Conservation (phyloP, 2,888 invertebrate species). For the Orgyia antiqua region DNA sequence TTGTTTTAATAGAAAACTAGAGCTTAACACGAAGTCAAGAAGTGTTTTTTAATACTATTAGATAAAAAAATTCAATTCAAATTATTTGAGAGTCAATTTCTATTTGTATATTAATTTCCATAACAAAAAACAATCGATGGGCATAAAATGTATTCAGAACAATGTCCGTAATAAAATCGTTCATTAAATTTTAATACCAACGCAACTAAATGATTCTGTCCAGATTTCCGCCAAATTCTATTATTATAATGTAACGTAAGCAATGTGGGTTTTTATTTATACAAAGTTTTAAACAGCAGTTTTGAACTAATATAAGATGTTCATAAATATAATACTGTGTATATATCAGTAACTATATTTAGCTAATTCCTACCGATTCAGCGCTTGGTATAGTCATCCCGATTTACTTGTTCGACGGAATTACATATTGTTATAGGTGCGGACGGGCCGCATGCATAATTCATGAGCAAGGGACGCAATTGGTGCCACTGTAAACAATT, state of each 20-base stretch:
- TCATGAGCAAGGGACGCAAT: conserved; percentile 47
- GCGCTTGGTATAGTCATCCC: conserved; percentile 7
- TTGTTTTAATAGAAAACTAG: too few species aligned
- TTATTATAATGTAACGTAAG: conserved; percentile 38
- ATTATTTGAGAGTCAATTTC: too few species aligned
- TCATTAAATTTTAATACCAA: conserved; percentile 35
- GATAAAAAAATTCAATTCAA: too few species aligned
- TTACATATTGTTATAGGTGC: conserved; percentile 11
- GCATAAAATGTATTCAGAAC: conserved; percentile 16
- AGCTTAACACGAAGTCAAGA: too few species aligned
- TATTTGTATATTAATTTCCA: too few species aligned
- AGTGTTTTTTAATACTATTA: too few species aligned
- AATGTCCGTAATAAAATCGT: conserved; percentile 25
- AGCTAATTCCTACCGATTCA: conserved; percentile 10
- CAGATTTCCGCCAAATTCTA: conserved; percentile 41
- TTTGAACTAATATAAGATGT: conserved; percentile 29
- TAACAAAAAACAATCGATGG: not conserved
- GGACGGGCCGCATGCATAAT: conserved; percentile 38
- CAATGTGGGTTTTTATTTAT: conserved; percentile 38
- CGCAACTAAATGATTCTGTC: conserved; percentile 38
- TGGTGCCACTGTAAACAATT: conserved; percentile 50
- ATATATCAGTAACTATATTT: conserved; percentile 16
- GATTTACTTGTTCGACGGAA: conserved; percentile 6
- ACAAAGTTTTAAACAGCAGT: conserved; percentile 31
- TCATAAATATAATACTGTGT: conserved; percentile 21